phyloP scores from a whole-genome alignment of 2,797 vertebrate genomes.

The Siniperca undulata region DNA sequence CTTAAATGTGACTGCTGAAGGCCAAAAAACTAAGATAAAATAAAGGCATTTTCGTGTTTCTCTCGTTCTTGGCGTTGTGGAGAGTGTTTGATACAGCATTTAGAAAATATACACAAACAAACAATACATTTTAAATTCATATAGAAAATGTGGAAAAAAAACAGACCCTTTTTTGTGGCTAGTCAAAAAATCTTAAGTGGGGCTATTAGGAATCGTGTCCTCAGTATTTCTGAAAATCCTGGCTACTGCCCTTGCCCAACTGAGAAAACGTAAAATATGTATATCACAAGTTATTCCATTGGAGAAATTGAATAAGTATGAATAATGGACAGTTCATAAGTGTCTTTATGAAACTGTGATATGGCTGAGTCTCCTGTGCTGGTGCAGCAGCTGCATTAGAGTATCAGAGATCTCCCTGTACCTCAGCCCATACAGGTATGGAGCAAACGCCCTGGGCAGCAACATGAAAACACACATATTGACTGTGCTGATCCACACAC shows the following conservation, averaged over 20 bases:
- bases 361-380: slow-evolving; percentile 58
- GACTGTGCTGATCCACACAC: slow-evolving; percentile 83
- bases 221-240: slow-evolving; percentile 7
- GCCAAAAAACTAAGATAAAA: background rate
- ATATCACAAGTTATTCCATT: background rate
- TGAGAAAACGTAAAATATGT: background rate
- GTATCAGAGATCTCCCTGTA: slow-evolving; percentile 84
- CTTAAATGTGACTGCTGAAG: background rate
- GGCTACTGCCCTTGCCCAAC: background rate
- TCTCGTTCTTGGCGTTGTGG: background rate
- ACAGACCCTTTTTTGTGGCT: background rate
- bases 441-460: slow-evolving; percentile 84
- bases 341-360: slow-evolving; percentile 42
- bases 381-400: slow-evolving; percentile 73
- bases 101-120: background rate
- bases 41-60: background rate
- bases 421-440: slow-evolving; percentile 86
- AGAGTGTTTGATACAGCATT: background rate
- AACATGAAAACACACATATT: slow-evolving; percentile 86
- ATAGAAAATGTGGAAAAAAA: background rate
- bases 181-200: background rate
- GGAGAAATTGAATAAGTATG: background rate
- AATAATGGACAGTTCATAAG: background rate
- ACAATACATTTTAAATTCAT: background rate
- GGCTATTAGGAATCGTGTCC: background rate